Conservation (phyloP, 2,113 vertebrate genomes). For the Notothenia rossii region DNA sequence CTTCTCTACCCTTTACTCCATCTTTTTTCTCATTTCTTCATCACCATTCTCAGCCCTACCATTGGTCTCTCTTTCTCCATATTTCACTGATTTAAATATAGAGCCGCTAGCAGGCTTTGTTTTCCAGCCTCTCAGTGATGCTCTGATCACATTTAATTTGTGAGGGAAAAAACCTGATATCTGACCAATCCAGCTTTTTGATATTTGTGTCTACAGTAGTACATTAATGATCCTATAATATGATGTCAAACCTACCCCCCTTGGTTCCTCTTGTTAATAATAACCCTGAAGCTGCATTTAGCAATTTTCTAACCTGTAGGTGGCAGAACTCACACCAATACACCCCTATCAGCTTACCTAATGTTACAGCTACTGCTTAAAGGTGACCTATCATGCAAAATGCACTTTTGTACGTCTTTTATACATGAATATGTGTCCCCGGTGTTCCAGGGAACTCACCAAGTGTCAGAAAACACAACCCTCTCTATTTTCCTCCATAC, state of each 20-base stretch:
- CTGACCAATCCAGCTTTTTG: not conserved
- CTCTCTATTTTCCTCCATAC: too few relatives aligned
- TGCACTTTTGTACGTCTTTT: too few relatives aligned
- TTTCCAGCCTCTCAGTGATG: not conserved
- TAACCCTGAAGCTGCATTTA: not conserved
- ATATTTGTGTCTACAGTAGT: not conserved
- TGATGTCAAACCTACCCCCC: not conserved
- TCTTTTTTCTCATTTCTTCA: slow-evolving; percentile 39
- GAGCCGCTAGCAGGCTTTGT: not conserved
- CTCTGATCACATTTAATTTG: not conserved
- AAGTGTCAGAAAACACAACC: too few relatives aligned
- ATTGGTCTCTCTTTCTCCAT: slow-evolving; percentile 10
- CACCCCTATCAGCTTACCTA: not conserved
- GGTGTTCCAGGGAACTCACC: too few relatives aligned
- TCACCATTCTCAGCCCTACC: slow-evolving; percentile 8
- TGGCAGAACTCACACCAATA: slow-evolving; percentile 5
- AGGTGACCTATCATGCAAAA: too few relatives aligned
- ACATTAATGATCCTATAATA: not conserved
- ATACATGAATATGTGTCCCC: too few relatives aligned
- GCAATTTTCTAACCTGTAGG: not conserved
- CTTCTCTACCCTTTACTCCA: slow-evolving; percentile 43
- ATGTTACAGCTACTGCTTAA: not conserved
- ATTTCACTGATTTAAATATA: not conserved
- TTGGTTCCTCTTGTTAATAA: too few relatives aligned
- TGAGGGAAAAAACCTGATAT: not conserved